phyloP scores from a whole-genome alignment of 2,797 vertebrate genomes.

The Mormyrops boulengeri region DNA sequence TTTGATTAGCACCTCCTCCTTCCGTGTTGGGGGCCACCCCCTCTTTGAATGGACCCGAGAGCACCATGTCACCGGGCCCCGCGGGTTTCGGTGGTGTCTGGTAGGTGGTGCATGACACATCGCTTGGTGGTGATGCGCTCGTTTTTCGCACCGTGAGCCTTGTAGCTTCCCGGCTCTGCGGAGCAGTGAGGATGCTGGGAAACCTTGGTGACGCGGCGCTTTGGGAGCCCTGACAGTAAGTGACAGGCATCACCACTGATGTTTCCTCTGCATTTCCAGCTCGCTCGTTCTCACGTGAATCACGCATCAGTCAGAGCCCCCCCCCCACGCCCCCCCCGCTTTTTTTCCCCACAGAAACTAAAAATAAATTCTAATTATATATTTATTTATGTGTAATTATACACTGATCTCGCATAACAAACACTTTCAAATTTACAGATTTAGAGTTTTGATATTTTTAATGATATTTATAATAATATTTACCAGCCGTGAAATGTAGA shows the following conservation, averaged over 20 bases:
- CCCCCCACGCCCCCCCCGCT: not conserved
- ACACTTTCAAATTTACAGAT: not conserved
- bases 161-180: not conserved
- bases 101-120: constrained; percentile 21
- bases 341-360: not conserved
- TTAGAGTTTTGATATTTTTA: not conserved
- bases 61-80: not conserved
- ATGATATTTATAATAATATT: not conserved
- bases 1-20: constrained; percentile 5
- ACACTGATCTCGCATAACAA: not conserved
- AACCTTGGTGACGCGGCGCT: not conserved
- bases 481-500: not conserved
- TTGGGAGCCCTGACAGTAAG: not conserved
- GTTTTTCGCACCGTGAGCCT: not conserved
- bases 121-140: not conserved
- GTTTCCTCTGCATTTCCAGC: not conserved
- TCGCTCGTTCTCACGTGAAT: not conserved
- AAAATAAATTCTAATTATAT: not conserved
- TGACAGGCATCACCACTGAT: not conserved
- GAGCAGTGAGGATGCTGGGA: not conserved
- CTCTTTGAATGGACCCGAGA: not conserved
- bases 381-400: not conserved
- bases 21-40: not conserved
- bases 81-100: not conserved
- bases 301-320: not conserved